These are phyloP conservation scores for Mesorhabditis sp. DNA, from an alignment of 2,888 invertebrate species.

Conservation along the genomic window DNA sequence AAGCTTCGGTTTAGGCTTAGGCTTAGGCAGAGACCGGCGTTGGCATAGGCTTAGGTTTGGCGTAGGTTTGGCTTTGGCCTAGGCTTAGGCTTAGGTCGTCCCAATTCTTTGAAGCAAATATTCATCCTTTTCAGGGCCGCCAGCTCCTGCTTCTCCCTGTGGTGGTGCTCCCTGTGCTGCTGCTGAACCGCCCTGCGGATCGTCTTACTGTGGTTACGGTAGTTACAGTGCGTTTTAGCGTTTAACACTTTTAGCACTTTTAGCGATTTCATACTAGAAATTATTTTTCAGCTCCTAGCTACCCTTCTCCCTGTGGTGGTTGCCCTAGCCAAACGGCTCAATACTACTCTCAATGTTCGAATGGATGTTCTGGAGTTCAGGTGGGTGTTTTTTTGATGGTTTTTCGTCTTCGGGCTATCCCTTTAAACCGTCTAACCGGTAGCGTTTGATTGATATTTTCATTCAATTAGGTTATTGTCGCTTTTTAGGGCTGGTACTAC, in stretches of 20 bases:
- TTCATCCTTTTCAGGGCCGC: not conserved
- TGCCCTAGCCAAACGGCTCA: not conserved
- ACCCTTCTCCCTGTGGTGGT: not conserved
- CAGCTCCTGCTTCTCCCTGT: not conserved
- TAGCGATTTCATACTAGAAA: too few relatives aligned
- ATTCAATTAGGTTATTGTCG: not conserved
- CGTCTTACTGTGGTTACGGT: not conserved
- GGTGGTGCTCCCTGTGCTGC: not conserved
- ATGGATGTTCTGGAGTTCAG: not conserved
- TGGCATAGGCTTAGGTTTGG: too few relatives aligned
- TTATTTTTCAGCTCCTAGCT: too few relatives aligned
- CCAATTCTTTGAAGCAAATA: too few relatives aligned
- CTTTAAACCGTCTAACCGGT: not conserved
- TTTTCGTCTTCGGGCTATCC: not conserved
- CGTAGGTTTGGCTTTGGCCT: not conserved
- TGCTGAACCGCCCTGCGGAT: not conserved
- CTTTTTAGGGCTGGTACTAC: slow-evolving; percentile 6
- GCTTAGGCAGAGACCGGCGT: too few relatives aligned
- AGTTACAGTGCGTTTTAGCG: not conserved
- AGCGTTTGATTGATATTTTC: too few relatives aligned
- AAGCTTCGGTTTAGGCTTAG: too few relatives aligned
- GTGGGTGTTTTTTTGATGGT: not conserved
- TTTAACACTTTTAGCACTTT: too few relatives aligned
- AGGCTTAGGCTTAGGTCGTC: not conserved
- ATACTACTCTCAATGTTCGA: not conserved